These are phyloP conservation scores for fruit fly (Drosophila melanogaster) DNA, from an alignment of 1,140 invertebrate species.

Conservation along the genomic window DNA sequence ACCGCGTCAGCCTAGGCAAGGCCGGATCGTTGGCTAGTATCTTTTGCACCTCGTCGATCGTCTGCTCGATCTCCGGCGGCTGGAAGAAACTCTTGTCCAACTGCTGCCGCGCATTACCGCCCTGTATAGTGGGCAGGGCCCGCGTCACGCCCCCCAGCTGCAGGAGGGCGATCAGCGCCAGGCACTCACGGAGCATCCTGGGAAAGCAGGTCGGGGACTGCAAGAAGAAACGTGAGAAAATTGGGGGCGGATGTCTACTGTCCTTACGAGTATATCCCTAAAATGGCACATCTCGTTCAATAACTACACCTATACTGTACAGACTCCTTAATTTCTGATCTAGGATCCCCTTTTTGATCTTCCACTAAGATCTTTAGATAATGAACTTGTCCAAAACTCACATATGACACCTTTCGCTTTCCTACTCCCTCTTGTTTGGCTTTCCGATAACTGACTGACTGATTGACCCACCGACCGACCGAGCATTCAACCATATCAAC, in stretches of 20 bases:
- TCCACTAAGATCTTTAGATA: not conserved
- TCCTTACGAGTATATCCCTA: not conserved
- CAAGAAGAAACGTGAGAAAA: not conserved
- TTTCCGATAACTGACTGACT: not conserved
- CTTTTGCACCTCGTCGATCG: slow-evolving; percentile 87
- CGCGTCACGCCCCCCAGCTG: slow-evolving; percentile 19
- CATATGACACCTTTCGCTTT: slow-evolving; percentile 18
- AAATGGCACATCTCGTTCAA: not conserved
- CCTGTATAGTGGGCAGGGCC: slow-evolving; percentile 65
- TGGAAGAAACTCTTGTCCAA: slow-evolving; percentile 76
- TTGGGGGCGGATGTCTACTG: not conserved
- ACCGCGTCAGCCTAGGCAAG: slow-evolving; percentile 85
- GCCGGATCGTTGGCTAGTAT: slow-evolving; percentile 85
- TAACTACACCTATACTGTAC: no score
- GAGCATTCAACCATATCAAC: slow-evolving; percentile 26
- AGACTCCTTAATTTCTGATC: no score
- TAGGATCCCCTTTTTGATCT: no score
- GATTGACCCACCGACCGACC: slow-evolving; percentile 12
- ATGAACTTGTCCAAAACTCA: not conserved
- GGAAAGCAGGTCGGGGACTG: not conserved
- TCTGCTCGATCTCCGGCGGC: slow-evolving; percentile 82
- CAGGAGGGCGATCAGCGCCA: slow-evolving; percentile 25
- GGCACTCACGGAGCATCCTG: slow-evolving; percentile 31
- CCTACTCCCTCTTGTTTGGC: not conserved
- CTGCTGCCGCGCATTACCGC: slow-evolving; percentile 54